Percentiles rank a stretch among this genome's conserved stretches.
phyloP scores from a whole-genome alignment of 2,797 vertebrate species.

The Anniella stebbinsi region DNA sequence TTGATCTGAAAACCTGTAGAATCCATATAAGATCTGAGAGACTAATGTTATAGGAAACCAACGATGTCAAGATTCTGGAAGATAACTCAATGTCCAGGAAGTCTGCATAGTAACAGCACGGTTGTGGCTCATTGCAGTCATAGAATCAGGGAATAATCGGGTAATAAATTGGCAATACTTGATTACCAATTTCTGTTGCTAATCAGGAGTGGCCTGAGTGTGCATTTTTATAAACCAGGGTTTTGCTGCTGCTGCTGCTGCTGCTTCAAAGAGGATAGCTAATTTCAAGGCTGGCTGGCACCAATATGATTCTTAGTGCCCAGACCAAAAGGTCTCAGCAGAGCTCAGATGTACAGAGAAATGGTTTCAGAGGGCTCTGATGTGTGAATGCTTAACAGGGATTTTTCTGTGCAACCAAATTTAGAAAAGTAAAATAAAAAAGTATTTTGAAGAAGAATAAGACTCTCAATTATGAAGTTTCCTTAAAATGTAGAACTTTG shows the following conservation, averaged over 20 bases:
- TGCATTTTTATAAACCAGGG: background rate
- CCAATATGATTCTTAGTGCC: background rate
- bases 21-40: background rate
- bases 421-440: background rate
- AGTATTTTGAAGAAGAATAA: background rate
- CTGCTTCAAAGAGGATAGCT: background rate
- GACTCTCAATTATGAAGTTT: background rate
- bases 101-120: background rate
- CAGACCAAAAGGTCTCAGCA: slow-evolving; percentile 3
- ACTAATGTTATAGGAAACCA: background rate
- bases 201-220: background rate
- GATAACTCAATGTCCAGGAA: background rate
- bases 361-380: background rate
- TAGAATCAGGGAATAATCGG: background rate
- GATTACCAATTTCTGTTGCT: background rate
- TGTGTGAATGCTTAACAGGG: background rate
- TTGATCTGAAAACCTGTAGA: background rate
- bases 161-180: background rate
- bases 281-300: slow-evolving; percentile 12
- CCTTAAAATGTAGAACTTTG: background rate
- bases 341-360: background rate
- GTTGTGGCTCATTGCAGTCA: background rate
- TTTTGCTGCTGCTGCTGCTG: background rate
- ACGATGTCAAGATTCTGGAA: background rate
- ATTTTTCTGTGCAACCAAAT: background rate